Base-by-base conservation (phyloP, 2,888 invertebrate species). In the Leptarthrus brevirostris region DNA sequence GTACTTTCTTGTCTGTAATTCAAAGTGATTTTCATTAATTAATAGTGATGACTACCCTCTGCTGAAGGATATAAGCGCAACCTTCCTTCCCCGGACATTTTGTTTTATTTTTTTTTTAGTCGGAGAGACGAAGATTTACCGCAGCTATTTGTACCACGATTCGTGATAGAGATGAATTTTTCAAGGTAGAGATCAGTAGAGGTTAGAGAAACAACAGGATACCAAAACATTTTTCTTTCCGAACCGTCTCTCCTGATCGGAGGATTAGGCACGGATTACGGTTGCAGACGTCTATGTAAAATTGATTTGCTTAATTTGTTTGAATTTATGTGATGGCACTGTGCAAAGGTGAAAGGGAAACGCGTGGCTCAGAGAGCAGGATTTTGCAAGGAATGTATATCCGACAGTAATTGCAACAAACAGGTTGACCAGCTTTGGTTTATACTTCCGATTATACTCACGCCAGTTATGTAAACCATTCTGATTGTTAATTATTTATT, bases 1-100 rank as follows among this genome's bases (percentile, higher is more conserved):
- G 52, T 22, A 52, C 69, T 52, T 26, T 30, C 54, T 54, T 54
- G 54, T 49, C 49, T 52, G 26, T 69, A 69, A 69, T 69, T 49
- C 69, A 69, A 69, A 69, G 69, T 69, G 69, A 69, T 69, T 69
- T 69, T 36, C 69, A 34, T 69, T 69, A 69, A 69, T 69, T 69
- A 69, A 69, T 69, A 69, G 69, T 69, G 36, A 69, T 69, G 69
- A 69, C 69, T 69, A 44, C 64, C 44, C 64, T 24, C 22, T 64
- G 64, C 16, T 47, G 22, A n/a, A 54, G 22, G 47, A 47, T 64
- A 64, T 64, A 22, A 26, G 44, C 6, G 47, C 18, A 16, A 34
- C 64, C 64, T 18, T 10, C 44, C 24, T 8, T n/a, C 4, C 24
- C 64, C 24, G 44, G 44, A 64, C 64, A 22, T 14, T 64, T 64